Evolutionary conservation across 1,140 invertebrate species (phyloP), one percentile per base, ranked within the genome.

Genomic region (Drosophila eugracilis): DNA sequence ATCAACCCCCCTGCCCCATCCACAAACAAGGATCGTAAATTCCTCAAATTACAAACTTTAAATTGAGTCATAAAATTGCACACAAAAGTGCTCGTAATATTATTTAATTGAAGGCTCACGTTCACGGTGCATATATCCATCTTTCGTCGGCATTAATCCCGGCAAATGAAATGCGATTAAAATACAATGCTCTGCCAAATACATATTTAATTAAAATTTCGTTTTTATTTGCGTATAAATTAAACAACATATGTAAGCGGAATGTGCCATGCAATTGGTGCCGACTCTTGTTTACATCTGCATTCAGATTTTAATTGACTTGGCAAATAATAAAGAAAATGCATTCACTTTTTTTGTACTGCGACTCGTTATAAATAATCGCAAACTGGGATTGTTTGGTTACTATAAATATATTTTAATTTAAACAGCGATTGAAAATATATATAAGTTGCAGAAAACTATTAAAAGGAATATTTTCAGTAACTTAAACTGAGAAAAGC

Each of bases 231-330:
- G 26, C 37, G 45, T 34, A 36, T 34, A 34, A 36, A 67, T 67
- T 52, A 67, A 67, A 53, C 44, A 66, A 52, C 37, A 52, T 66
- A 66, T 67, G 60, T 53, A 44, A 44, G 65, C 62, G 65, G 52
- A 26, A 26, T 39, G 32, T 30, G 32, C 14, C 10, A 26, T 6
- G 44, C 22, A 59, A 55, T 54, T 22, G 54, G 14, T 52, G 28
- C 59, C 17, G 63, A 24, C 14, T 57, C 22, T 77, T 81, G 79
- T 81, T 81, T 83, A 78, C 78, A 81, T 69, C 60, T 44, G 54
- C 72, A 76, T 78, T 81, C 60, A 50, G 48, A 81, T 78, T 78
- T 81, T 83, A 78, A 81, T 81, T 81, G 78, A 81, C 74, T 81
- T 78, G 54, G 60, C 52, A 81, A 83, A 83, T 55, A 83, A 60